phyloP scores from a whole-genome alignment of 2,797 vertebrate species.

The Hippocampus kuda region DNA sequence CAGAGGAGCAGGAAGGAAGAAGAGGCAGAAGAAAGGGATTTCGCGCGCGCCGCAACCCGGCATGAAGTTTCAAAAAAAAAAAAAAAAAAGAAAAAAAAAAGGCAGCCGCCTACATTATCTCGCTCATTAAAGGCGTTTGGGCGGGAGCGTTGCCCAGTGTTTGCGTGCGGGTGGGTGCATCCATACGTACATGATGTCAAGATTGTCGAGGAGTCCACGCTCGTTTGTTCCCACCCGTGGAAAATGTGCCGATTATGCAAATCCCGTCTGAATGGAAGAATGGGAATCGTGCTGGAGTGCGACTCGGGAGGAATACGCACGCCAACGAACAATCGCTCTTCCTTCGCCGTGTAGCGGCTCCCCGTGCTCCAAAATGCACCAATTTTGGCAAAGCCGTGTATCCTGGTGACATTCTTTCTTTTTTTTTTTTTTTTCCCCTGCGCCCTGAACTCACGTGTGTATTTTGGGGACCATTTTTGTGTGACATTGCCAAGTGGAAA shows the following conservation, averaged over 20 bases:
- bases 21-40: slow-evolving; percentile 42
- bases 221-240: slow-evolving; percentile 22
- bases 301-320: not conserved
- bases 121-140: slow-evolving; percentile 45
- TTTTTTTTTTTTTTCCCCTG: not conserved
- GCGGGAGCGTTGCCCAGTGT: slow-evolving; percentile 19
- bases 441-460: no score
- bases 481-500: no score
- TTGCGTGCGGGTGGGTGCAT: slow-evolving; percentile 20
- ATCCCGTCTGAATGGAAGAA: slow-evolving; percentile 1
- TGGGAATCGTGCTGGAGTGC: not conserved
- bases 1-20: slow-evolving; percentile 38
- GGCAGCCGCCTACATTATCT: slow-evolving; percentile 45
- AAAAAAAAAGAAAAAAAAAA: not conserved
- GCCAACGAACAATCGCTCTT: not conserved
- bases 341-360: not conserved
- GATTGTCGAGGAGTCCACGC: not conserved
- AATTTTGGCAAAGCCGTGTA: not conserved
- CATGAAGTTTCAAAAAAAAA: slow-evolving; percentile 22
- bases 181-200: slow-evolving; percentile 28
- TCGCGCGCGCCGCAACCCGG: slow-evolving; percentile 17
- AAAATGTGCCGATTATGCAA: slow-evolving; percentile 1
- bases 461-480: no score
- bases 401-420: not conserved
- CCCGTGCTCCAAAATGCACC: not conserved